Base-by-base conservation (phyloP, 2,113 vertebrate genomes). In the Cisticola juncidis region DNA sequence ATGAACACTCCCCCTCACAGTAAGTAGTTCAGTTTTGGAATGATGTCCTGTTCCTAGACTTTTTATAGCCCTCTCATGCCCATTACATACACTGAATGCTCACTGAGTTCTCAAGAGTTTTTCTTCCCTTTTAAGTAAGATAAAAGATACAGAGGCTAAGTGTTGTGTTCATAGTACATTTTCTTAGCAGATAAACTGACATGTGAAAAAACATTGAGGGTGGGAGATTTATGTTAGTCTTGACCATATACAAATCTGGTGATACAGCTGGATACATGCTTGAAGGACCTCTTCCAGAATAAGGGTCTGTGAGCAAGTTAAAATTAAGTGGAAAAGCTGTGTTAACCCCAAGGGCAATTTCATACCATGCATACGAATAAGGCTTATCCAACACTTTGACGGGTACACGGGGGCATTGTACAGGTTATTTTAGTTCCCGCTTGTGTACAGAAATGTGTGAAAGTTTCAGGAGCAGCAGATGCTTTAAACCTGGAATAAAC, bases 111-210 rank as follows among this genome's bases (percentile, higher is more conserved):
- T 82, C 70, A 64, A 53, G 74, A 85, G 62, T 87, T 83, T 92
- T 92, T 89, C 56, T 88, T 62, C 44, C 33, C 66, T 92, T 96
- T 92, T 64, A 93, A 88, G 76, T 92, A 66, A 94, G 92, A 86
- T 74, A 77, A 91, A 92, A 94, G 87, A 84, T 86, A 92, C 65
- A 81, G 21, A 24, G 57, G 31, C 48, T 51, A 71, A 86, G 66
- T 76, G 85, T 86, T 74, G 53, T 61, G 53, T 86, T 93, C 72
- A 21, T 26, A 57, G 74, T 73, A 62, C 40, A 92, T 82, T 94
- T 81, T 48, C 66, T 92, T 92, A 76, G 72, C 35, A 86, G 42
- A 93, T 82, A 84, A 92, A 88, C 73, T 93, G 73, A 79, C 56
- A 54, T 62, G 72, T 73, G 81, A 80, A 82, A 95, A 92, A 82